Evolutionary conservation across 30 jellyfish, hydroid and myxozoan species (phyloP), one percentile per base, ranked within the genome.

Genomic region (Mastigias papua): DNA sequence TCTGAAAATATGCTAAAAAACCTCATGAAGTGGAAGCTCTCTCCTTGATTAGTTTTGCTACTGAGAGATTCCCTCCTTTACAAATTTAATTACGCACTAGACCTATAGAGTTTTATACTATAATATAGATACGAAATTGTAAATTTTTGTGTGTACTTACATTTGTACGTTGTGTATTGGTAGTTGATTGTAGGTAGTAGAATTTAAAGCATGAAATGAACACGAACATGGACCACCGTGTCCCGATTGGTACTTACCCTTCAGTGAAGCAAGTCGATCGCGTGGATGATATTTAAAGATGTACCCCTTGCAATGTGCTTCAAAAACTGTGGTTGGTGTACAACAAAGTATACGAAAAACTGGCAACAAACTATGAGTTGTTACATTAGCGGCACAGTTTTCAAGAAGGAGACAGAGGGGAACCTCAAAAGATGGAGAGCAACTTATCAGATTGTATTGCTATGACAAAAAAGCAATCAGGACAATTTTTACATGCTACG

Each of bases 401-500:
- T 63, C 34, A 63, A 63, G 42, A 22, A 27, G 74, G 74, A 1
- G 74, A 63, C 10, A 27, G 23, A 23, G 23, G 23, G 23, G 37
- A 17, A 23, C n/a, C 42, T 6, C 10, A 9, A 63, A 7, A 8
- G 35, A 23, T 25, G 35, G 74, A 63, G 35, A 27, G 37, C 3
- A 72, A 37, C 35, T 34, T 72, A 15, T 16, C 48, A 20, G 88
- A 77, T 1, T 25, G 63, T 21, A 49, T 75, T 46, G 73, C 26
- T 16, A 49, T 13, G n/a, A 57, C 49, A 2, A 34, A 33, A 46
- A 54, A 30, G 34, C 86, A 75, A 1, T 60, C 88, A 0, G 20
- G 31, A 0, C 78, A 77, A 22, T 17, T 54, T 27, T 21, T 54
- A 19, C 90, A 79, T 42, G 27, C 28, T 15, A 63, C 81, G 60